phyloP scores from a whole-genome alignment of 2,888 invertebrate genomes.

The Sinohyriopsis cumingii region DNA sequence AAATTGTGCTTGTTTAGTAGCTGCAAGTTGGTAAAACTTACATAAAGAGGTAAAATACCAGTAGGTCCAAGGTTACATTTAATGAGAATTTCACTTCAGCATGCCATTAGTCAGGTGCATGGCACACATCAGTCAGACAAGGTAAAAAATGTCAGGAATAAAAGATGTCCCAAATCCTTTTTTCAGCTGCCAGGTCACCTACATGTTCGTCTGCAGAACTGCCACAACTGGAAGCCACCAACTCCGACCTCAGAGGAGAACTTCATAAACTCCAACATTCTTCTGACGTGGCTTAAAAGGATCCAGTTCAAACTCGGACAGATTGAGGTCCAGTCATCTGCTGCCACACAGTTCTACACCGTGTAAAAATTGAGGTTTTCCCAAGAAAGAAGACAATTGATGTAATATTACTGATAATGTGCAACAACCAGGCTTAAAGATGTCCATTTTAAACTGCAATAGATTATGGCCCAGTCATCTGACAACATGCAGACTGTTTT shows the following conservation, averaged over 20 bases:
- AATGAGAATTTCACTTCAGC: too few relatives aligned
- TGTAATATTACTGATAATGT: conserved; percentile 31
- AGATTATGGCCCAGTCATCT: conserved; percentile 93
- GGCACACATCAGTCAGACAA: too few relatives aligned
- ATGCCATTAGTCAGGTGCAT: too few relatives aligned
- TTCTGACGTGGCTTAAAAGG: conserved; percentile 87
- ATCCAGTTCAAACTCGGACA: conserved; percentile 98
- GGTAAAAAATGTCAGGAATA: too few relatives aligned
- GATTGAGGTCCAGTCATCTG: conserved; percentile 92
- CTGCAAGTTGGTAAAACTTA: too few relatives aligned
- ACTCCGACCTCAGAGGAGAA: conserved; percentile 68
- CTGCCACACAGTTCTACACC: conserved; percentile 87
- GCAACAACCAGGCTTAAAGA: conserved; percentile 86
- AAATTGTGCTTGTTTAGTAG: too few relatives aligned
- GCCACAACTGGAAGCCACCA: conserved; percentile 85
- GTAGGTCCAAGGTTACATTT: too few relatives aligned
- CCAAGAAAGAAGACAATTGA: neutral
- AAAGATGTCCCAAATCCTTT: neutral
- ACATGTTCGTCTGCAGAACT: conserved; percentile 88
- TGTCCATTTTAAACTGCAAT: conserved; percentile 97
- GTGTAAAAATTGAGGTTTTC: conserved; percentile 35
- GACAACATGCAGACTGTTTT: conserved; percentile 83
- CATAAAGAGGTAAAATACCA: too few relatives aligned
- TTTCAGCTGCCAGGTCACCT: conserved; percentile 89
- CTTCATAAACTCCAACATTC: conserved; percentile 70